phyloP scores from a whole-genome alignment of 2,113 vertebrate genomes.

The Dipodomys merriami region DNA sequence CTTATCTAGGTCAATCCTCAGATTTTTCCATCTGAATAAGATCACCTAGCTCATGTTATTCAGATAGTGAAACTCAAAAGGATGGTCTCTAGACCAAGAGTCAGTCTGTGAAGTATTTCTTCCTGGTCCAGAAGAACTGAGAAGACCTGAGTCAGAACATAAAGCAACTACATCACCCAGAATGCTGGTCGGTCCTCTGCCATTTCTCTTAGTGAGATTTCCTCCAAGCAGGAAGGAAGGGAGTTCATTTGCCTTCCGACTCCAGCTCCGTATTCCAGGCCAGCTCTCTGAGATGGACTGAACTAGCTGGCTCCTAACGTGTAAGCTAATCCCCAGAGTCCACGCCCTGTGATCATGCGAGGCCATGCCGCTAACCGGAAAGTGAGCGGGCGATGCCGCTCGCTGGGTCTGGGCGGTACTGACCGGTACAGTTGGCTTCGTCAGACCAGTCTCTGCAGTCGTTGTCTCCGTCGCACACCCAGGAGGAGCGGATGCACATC shows the following conservation, averaged over 20 bases:
- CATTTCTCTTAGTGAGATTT: neutral
- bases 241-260: neutral
- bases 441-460: conserved; percentile 99
- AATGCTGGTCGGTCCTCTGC: neutral
- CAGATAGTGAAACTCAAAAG: neutral
- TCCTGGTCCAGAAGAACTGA: neutral
- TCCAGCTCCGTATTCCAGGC: neutral
- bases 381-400: accelerated
- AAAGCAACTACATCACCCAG: neutral
- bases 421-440: conserved; percentile 96
- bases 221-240: neutral
- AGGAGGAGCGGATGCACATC: conserved; percentile 95
- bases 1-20: neutral
- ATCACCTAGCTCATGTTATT: neutral
- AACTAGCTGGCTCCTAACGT: too few species aligned
- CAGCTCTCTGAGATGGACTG: neutral
- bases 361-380: too few species aligned
- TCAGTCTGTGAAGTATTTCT: neutral
- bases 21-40: neutral
- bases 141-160: neutral
- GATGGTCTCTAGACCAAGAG: neutral
- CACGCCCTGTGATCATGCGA: accelerated
- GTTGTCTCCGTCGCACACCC: conserved; percentile 98
- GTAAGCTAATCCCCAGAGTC: neutral
- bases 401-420: conserved; percentile 54